These are phyloP conservation scores for Campylomormyrus numenius DNA, from an alignment of 2,113 vertebrate species.

Conservation along the genomic window DNA sequence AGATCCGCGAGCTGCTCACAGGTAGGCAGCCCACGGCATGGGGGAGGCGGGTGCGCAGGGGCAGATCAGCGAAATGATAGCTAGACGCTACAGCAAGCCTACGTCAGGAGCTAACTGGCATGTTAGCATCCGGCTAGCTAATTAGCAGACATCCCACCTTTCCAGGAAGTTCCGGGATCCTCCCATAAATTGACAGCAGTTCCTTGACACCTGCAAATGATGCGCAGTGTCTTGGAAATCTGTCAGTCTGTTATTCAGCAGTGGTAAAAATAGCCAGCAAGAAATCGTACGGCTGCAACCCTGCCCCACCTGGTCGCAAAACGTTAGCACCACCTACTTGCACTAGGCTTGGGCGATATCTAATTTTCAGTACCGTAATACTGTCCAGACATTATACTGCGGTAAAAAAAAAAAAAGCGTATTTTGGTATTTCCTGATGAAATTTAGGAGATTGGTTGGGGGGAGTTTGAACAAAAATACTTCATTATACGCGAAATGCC, in stretches of 20 bases:
- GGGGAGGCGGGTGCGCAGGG: not conserved
- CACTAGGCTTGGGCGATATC: not conserved
- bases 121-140: not conserved
- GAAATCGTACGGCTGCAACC: not conserved
- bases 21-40: conserved; percentile 57
- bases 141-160: not conserved
- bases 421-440: not conserved
- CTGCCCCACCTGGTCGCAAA: not conserved
- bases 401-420: too few relatives aligned
- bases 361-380: not conserved
- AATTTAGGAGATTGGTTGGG: not conserved
- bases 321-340: not conserved
- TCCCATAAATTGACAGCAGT: not conserved
- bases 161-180: not conserved
- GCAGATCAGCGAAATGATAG: not conserved
- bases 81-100: not conserved
- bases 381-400: not conserved
- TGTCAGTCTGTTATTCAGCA: not conserved
- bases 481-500: not conserved
- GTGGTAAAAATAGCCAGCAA: not conserved
- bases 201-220: not conserved
- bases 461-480: not conserved
- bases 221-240: not conserved
- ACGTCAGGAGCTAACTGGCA: not conserved
- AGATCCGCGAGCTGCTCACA: conserved; percentile 96